These are phyloP conservation scores for Dynastes hyllus DNA, from an alignment of 2,888 invertebrate genomes.

Conservation along the genomic window DNA sequence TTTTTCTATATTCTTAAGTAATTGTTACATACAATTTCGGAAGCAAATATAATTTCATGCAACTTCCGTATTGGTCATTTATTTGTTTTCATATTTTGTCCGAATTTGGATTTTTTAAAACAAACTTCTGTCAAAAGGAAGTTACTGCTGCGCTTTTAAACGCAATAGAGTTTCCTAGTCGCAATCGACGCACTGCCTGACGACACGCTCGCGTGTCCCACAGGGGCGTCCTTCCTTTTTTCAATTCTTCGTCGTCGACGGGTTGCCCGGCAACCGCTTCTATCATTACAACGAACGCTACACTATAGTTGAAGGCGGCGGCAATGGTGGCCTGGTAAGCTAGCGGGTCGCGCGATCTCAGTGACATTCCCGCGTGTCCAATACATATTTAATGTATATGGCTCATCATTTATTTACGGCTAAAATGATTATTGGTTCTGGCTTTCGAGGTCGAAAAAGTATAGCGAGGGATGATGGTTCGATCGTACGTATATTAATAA, in stretches of 20 bases:
- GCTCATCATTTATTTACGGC: conserved; percentile 69
- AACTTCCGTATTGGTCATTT: too few relatives aligned
- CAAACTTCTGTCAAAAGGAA: too few relatives aligned
- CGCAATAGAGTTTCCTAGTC: conserved; percentile 28
- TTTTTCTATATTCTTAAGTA: too few relatives aligned
- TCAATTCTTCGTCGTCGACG: conserved; percentile 12
- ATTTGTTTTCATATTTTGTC: neutral
- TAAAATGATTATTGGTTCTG: conserved; percentile 68
- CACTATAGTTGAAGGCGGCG: conserved; percentile 56
- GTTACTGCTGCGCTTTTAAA: neutral
- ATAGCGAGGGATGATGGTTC: conserved; percentile 33
- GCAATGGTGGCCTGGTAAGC: neutral
- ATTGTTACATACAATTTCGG: too few relatives aligned
- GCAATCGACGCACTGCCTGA: conserved; percentile 58
- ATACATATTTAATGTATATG: conserved; percentile 68
- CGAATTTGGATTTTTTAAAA: neutral
- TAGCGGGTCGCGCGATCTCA: conserved; percentile 54
- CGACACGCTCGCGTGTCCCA: conserved; percentile 69
- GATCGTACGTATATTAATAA: conserved; percentile 13
- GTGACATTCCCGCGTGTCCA: conserved; percentile 59
- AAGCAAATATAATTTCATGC: too few relatives aligned
- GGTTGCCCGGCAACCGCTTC: conserved; percentile 67
- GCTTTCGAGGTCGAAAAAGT: conserved; percentile 24
- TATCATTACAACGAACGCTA: conserved; percentile 65
- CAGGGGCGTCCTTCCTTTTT: conserved; percentile 51